Base-by-base conservation (phyloP, 2,113 vertebrate species). In the Acanthochromis polyacanthus region DNA sequence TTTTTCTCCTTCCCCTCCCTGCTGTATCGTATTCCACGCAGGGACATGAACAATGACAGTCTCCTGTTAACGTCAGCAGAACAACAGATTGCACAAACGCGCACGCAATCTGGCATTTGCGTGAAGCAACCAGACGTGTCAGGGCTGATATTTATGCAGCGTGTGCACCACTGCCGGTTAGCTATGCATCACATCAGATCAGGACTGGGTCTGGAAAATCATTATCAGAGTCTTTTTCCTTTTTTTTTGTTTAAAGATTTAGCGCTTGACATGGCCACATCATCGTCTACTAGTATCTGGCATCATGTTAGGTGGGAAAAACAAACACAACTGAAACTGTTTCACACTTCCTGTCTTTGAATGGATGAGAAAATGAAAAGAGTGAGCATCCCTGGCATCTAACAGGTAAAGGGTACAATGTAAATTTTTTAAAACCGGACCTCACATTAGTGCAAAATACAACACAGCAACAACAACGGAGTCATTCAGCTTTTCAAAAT, bases 381-480 rank as follows among this genome's bases (percentile, higher is more conserved):
- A 66, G 67, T 84, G 80, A 85, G 85, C 69, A 81, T 88, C 85
- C 89, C 89, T 87, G 86, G 80, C 58, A 70, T 88, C 86, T 78
- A 81, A 86, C 75, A 69, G 63, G 80, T 92, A 91, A 92, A 92
- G 90, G 82, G 88, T 70, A 81, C 71, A 63, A 86, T 84, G 81
- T 74, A 75, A 50, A 69, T 81, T 58, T 71, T 85, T 51, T n/a
- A n/a, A 62, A 83, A 84, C 77, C 86, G 88, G 87, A 90, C 83
- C 89, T 91, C 83, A 90, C 81, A 4, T 86, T 80, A 78, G 85
- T 89, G 87, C 85, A 91, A 88, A 90, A 53, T 71, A 88, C 88
- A 80, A 89, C 80, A 90, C 89, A 65, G 71, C 56, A 51, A 84
- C 80, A 84, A 82, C 82, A 78, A 89, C 48, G 10, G 56, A 86